phyloP scores from a whole-genome alignment of 2,888 invertebrate genomes.

The Protonemura montana region DNA sequence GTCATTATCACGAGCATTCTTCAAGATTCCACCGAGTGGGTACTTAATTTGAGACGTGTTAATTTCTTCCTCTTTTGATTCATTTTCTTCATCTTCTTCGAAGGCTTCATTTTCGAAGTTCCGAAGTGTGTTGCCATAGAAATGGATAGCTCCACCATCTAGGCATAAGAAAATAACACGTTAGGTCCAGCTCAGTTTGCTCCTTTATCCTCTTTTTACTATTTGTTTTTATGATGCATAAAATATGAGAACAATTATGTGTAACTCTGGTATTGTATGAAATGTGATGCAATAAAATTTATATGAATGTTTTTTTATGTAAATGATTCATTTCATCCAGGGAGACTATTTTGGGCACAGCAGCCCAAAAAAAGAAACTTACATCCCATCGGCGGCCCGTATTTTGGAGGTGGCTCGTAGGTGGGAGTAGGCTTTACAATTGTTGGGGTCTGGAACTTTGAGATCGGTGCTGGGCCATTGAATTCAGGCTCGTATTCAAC shows the following conservation, averaged over 20 bases:
- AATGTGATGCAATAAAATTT: neutral
- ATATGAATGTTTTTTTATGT: neutral
- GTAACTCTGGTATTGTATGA: neutral
- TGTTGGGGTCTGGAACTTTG: neutral
- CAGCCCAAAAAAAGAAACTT: no score
- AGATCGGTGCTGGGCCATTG: neutral
- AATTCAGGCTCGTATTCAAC: slow-evolving; percentile 34
- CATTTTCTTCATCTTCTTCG: slow-evolving; percentile 15
- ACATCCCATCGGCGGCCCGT: slow-evolving; percentile 30
- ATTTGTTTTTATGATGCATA: no score
- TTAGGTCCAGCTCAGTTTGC: neutral
- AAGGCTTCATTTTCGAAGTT: slow-evolving; percentile 10
- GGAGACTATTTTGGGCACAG: no score
- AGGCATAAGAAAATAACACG: neutral
- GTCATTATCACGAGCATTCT: neutral
- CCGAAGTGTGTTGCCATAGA: slow-evolving; percentile 22
- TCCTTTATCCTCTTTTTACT: no score
- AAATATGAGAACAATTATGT: no score
- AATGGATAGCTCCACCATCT: slow-evolving; percentile 41
- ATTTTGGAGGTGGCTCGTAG: slow-evolving; percentile 18
- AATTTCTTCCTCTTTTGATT: slow-evolving; percentile 15
- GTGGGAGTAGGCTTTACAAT: neutral
- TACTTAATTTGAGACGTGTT: neutral
- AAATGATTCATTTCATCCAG: no score
- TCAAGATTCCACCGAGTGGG: neutral